Base-by-base conservation (phyloP, 2,888 invertebrate genomes). In the Eupithecia vulgata region DNA sequence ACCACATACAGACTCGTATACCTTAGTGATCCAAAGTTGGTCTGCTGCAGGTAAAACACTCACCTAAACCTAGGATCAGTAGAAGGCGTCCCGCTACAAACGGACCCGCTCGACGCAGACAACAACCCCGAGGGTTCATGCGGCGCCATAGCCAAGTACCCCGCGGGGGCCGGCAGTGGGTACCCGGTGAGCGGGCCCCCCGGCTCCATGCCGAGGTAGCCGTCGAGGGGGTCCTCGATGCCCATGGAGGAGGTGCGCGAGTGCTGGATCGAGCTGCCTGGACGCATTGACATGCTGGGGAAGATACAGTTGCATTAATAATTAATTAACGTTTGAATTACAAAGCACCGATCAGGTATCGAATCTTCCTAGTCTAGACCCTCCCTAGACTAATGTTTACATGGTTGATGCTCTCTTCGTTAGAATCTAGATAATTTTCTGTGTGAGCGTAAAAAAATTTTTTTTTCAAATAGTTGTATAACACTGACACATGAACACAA, bases 51-150 rank as follows among this genome's bases (percentile, higher is more conserved):
- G 30, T 30, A 30, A 35, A n/a, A 34, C 21, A 68, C 82, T 79
- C 65, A 91, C 92, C 92, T 91, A 35, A 79, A 79, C 67, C 79
- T 68, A 0, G 96, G 95, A 85, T 97, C 97, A 0, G 97, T 97
- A 66, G 97, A 97, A n/a, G 98, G 97, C 13, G 97, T 97, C 59
- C 97, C 97, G 72, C 96, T 97, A 68, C 97, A 97, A 30, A 97
- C 95, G 67, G 97, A 97, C 80, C 97, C 96, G 81, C 96, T 96
- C 81, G 97, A 97, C 40, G 96, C 96, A 3, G 96, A 88, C 48
- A 90, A 81, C 42, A 88, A 86, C 2, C 88, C 87, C 25, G 82
- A 81, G 73, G 57, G 66, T 62, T 75, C 79, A 34, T 61, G 79
- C 10, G 96, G 96, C n/a, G 95, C 95, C 96, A 96, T 97, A 71